These are phyloP conservation scores for Gallinago nigripennis DNA, from an alignment of 2,797 vertebrate species.

Conservation along the genomic window DNA sequence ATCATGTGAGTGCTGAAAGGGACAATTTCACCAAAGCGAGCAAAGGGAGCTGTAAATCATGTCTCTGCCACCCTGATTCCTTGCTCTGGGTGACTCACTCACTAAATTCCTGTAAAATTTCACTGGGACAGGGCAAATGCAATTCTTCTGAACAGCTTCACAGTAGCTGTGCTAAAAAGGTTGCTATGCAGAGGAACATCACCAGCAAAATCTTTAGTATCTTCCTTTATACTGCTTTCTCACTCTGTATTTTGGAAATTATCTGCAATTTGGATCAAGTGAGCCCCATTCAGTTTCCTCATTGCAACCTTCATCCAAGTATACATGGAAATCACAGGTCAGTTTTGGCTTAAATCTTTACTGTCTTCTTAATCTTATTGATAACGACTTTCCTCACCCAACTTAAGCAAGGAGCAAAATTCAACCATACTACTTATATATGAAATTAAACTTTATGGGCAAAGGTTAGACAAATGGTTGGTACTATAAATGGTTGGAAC, in stretches of 20 bases:
- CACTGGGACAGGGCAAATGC: neutral
- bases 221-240: neutral
- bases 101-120: neutral
- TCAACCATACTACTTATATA: neutral
- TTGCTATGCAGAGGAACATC: neutral
- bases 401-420: neutral
- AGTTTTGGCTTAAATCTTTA: neutral
- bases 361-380: neutral
- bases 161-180: neutral
- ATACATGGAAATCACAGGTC: neutral
- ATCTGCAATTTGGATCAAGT: neutral
- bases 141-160: neutral
- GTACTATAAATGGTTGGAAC: neutral
- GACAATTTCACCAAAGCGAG: fast-evolving
- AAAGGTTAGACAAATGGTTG: neutral
- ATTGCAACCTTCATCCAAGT: neutral
- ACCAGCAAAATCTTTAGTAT: neutral
- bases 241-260: neutral
- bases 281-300: neutral
- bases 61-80: neutral
- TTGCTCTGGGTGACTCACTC: neutral
- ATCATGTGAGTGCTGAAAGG: neutral
- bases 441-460: neutral
- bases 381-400: neutral
- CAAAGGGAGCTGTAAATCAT: neutral